phyloP scores from a whole-genome alignment of 2,113 vertebrate species.

The pig (Sus scrofa) region T2T-Sscrofa CM000814.6:111056501-111057000 shows the following conservation, averaged over 20 bases:
- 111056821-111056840: not conserved
- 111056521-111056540: not conserved
- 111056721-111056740: not conserved
- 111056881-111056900: not conserved
- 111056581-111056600: not conserved
- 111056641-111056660: not conserved
- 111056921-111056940: not conserved
- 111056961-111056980: not conserved
- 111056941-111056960: not conserved
- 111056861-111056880: not conserved
- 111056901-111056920: slow-evolving; percentile 8
- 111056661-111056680: slow-evolving; percentile 18
- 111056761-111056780: not conserved
- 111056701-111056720: not conserved
- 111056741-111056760: not conserved
- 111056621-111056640: not conserved
- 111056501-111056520: not conserved
- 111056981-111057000: slow-evolving; percentile 20
- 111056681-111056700: slow-evolving; percentile 3
- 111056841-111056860: slow-evolving; percentile 15
- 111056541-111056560: not conserved
- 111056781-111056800: slow-evolving; percentile 11
- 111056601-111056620: not conserved
- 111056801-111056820: slow-evolving; percentile 35
- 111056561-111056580: slow-evolving; percentile 44